These are phyloP conservation scores for Manis javanica DNA, from an alignment of 2,797 vertebrate genomes.

Conservation along the genomic window DNA sequence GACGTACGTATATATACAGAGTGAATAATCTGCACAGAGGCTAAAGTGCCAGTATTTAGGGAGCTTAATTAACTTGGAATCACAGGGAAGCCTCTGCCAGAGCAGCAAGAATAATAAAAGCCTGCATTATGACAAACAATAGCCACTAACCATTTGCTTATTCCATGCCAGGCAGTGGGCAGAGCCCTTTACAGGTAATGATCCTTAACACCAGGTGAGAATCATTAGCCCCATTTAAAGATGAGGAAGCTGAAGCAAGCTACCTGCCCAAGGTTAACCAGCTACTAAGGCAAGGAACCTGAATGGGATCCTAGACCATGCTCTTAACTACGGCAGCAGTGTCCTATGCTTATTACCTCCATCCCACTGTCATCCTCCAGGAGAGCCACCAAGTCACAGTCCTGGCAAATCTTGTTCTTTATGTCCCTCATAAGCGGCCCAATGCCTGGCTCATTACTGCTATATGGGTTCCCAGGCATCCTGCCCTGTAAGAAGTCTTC, in stretches of 20 bases:
- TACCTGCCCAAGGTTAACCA: neutral
- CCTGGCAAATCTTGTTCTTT: constrained; percentile 99
- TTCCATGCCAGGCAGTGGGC: neutral
- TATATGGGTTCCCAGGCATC: constrained; percentile 99
- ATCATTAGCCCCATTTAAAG: neutral
- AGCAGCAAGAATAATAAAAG: neutral
- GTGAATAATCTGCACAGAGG: neutral
- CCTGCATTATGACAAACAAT: neutral
- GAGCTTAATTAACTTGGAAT: neutral
- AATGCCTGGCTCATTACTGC: constrained; percentile 98
- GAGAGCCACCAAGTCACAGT: constrained; percentile 98
- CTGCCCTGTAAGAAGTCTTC: constrained; percentile 99
- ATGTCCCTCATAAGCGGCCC: constrained; percentile 99
- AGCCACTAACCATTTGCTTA: neutral
- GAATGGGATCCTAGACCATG: neutral
- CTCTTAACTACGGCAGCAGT: neutral
- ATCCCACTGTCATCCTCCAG: constrained; percentile 99
- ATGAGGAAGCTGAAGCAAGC: neutral
- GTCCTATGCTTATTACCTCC: constrained; percentile 90
- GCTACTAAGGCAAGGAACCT: neutral
- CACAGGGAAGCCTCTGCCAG: neutral
- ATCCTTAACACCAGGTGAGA: neutral
- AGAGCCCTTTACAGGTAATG: neutral
- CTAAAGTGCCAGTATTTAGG: neutral
- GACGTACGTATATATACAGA: neutral